These are phyloP conservation scores for Drosophila meridiana DNA, from an alignment of 2,888 invertebrate species.

Conservation along the genomic window DNA sequence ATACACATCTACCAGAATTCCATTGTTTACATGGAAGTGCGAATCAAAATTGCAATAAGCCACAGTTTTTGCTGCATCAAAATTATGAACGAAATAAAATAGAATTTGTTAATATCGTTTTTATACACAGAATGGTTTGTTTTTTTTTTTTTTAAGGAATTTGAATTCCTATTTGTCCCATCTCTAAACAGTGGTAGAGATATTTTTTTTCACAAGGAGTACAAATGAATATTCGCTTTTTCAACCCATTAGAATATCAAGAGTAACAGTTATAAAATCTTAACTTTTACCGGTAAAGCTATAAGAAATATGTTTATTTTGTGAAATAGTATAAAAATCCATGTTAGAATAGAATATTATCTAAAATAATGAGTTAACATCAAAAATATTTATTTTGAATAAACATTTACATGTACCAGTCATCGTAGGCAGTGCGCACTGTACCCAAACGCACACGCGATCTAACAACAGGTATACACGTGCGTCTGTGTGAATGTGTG, in stretches of 20 bases:
- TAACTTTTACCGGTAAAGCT: neutral
- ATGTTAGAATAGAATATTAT: neutral
- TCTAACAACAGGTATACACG: conserved; percentile 33
- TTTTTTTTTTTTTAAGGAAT: neutral
- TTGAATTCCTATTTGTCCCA: neutral
- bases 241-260: too few relatives aligned
- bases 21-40: conserved; percentile 34
- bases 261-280: too few relatives aligned
- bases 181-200: neutral
- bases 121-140: conserved; percentile 42
- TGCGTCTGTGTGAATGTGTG: conserved; percentile 19
- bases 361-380: neutral
- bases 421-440: conserved; percentile 20
- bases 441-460: conserved; percentile 30
- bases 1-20: conserved; percentile 24
- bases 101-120: conserved; percentile 70
- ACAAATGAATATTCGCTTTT: too few relatives aligned
- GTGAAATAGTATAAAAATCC: neutral
- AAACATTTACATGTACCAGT: neutral
- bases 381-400: neutral
- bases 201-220: neutral
- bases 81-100: conserved; percentile 73
- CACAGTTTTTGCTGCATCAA: conserved; percentile 54
- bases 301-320: neutral
- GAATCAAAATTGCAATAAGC: conserved; percentile 25